Evolutionary conservation across 2,113 vertebrate genomes (phyloP), one percentile per base, ranked within the genome.

Genomic region (Rattus rattus): DNA sequence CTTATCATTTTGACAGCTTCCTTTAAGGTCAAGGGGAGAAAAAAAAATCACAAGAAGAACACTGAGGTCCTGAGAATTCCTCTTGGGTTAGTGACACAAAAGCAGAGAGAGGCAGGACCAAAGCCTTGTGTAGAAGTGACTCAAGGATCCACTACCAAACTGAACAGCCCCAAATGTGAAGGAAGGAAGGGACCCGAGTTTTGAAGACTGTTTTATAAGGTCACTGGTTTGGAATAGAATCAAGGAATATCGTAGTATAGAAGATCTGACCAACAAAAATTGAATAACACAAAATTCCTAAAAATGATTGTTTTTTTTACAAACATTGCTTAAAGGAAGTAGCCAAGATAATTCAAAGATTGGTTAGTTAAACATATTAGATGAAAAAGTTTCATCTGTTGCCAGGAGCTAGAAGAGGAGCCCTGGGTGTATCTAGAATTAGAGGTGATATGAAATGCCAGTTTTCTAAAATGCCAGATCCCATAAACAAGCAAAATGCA

Each of bases 141-240:
- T 90, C 65, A 92, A 0, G 7, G 33, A 26, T 83, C 76, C n/a
- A 22, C 76, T 30, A 76, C 61, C 14, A 70, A 87, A 63, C 7
- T 75, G 39, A 92, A 91, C 67, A 54, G 1, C 28, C 84, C 87
- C 8, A 80, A 75, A 90, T 11, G n/a, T 61, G 90, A 85, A 84
- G 54, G 24, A 30, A 93, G n/a, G 61, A 77, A 98, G 84, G 94
- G 96, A 80, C 92, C 76, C 90, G 94, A 54, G 80, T 97, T 94
- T 98, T 72, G 84, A 97, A 96, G 72, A 92, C 54, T 98, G 92
- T 94, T 98, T 98, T 98, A 96, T 98, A 98, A 98, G 93, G 95
- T 97, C 91, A 97, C 95, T 97, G 80, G 94, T 96, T 98, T 98
- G 96, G 97, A 96, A 97, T 88, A 33, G 67, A 95, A 79, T 97